Base-by-base conservation (phyloP, 2,888 invertebrate species). In the Perizoma flavofasciatum region DNA sequence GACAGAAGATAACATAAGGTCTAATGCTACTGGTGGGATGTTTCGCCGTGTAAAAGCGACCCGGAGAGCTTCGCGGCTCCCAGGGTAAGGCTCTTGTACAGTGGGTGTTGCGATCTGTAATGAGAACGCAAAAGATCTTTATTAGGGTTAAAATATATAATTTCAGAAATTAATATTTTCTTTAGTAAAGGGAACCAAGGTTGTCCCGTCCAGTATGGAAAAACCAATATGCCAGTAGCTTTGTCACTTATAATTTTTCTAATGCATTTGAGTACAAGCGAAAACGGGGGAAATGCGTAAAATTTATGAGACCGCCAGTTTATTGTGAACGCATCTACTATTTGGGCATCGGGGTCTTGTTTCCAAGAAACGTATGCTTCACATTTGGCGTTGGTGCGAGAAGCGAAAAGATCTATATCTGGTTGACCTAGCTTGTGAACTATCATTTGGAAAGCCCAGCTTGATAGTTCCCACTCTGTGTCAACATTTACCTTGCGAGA, bases 11-110 rank as follows among this genome's bases (percentile, higher is more conserved):
- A 45, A 7, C 45, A 45, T 45, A 3, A 45, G 8, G 6, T 45
- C 45, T 22, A 45, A 8, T 32, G 56, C 49, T 34, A 34, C 40
- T 9, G 45, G 8, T 9, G 56, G 50, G 11, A 35, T 44, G n/a
- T 43, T 50, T 39, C 39, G 54, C 33, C 43, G 34, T 22, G 46
- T 5, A 39, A 57, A 62, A 3, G 61, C 61, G 5, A 32, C 22
- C 61, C 58, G 39, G 61, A 62, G 57, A 64, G 54, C 54, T 37
- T 47, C 43, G 55, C 62, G 47, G 59, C 59, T 11, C 52, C 59
- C 62, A 59, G 59, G 52, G 46, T 63, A 63, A 55, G 54, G n/a
- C n/a, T n/a, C n/a, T n/a, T n/a, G n/a, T n/a, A n/a, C 5, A 56
- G 22, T 32, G 44, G 45, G 41, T 53, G 61, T 10, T 48, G 49